These are phyloP conservation scores for Cydia pomonella DNA, from an alignment of 1,140 invertebrate genomes.

Conservation along the genomic window DNA sequence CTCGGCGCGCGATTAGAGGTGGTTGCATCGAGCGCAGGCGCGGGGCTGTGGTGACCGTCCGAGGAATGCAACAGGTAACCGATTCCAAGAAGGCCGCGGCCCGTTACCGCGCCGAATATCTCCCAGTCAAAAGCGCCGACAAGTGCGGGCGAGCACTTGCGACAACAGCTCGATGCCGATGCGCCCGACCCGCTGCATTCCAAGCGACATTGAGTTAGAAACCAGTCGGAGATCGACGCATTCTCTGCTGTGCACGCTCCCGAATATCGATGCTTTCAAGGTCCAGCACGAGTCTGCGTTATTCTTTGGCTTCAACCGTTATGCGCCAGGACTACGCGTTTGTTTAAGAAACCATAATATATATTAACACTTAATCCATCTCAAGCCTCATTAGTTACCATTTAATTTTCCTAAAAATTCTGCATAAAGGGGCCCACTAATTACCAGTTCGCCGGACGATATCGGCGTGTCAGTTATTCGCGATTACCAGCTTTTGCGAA, in stretches of 20 bases:
- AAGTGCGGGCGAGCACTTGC: conserved; percentile 75
- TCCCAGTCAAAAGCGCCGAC: conserved; percentile 78
- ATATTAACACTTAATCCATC: too few relatives aligned
- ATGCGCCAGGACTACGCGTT: not conserved
- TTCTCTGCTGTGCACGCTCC: conserved; percentile 66
- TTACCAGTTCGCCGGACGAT: too few relatives aligned
- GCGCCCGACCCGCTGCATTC: conserved; percentile 63
- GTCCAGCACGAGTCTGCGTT: not conserved
- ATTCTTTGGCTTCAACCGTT: not conserved
- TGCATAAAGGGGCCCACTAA: too few relatives aligned
- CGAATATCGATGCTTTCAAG: conserved; percentile 42
- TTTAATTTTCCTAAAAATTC: too few relatives aligned
- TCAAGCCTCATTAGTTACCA: too few relatives aligned
- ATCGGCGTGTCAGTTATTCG: too few relatives aligned
- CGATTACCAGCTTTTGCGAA: too few relatives aligned
- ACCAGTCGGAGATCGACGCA: conserved; percentile 71
- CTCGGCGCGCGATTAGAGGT: conserved; percentile 10
- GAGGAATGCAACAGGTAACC: conserved; percentile 78
- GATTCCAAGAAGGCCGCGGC: conserved; percentile 76
- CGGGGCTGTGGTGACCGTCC: conserved; percentile 59
- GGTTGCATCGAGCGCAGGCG: conserved; percentile 39
- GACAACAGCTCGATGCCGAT: conserved; percentile 68
- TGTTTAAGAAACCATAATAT: not conserved
- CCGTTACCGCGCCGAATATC: conserved; percentile 79
- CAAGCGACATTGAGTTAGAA: conserved; percentile 76